Evolutionary conservation across 2,888 invertebrate species (phyloP).

Genomic region (Theretra japonica): DNA sequence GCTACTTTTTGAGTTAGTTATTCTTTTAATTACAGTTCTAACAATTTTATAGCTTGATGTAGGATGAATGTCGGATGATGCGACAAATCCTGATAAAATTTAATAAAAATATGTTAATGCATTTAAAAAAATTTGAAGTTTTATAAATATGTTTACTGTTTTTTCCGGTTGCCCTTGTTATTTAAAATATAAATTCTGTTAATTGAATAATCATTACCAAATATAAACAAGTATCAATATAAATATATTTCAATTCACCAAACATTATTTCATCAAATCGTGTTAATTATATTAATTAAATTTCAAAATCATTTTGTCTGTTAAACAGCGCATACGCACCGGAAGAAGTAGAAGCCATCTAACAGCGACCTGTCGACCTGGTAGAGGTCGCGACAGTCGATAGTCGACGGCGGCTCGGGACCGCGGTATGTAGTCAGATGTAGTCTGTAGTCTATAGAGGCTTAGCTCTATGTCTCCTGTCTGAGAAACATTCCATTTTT

Average conservation of each 20-base stretch:
- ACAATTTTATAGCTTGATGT: neutral
- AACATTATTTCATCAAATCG: no score
- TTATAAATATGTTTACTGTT: no score
- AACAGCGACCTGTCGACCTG: conserved; percentile 15
- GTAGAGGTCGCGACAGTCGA: conserved; percentile 18
- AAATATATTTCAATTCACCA: no score
- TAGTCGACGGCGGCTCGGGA: neutral
- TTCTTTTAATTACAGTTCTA: neutral
- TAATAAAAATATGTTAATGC: no score
- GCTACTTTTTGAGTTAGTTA: neutral
- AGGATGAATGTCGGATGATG: neutral
- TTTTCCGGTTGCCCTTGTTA: no score
- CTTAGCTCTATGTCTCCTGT: conserved; percentile 20
- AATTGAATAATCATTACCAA: no score
- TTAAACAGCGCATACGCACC: conserved; percentile 24
- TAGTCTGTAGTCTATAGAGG: conserved; percentile 2
- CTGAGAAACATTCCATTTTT: conserved; percentile 1
- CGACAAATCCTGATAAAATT: no score
- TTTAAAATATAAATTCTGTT: no score
- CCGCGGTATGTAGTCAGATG: neutral
- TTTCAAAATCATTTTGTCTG: neutral
- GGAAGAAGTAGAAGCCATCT: conserved; percentile 21
- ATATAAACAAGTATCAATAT: no score
- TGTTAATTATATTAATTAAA: no score
- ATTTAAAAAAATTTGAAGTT: no score